Evolutionary conservation across 2,113 vertebrate genomes (phyloP), one percentile per base, ranked within the genome.

Genomic region (Catagonus wagneri): DNA sequence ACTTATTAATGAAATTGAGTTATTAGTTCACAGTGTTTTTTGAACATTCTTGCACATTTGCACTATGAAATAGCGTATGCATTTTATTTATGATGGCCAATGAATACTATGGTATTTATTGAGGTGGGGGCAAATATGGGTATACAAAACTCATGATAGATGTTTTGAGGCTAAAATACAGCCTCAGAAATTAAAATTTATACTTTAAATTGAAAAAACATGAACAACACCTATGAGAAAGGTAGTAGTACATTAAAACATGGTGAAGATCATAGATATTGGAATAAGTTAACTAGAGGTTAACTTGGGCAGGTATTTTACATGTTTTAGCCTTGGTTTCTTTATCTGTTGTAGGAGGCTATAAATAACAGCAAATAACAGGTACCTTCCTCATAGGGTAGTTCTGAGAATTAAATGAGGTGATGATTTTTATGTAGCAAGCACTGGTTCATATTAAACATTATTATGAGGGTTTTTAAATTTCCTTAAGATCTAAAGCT

Each of bases 301-400:
- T 66, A 58, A 6, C 20, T 36, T 79, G 36, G 17, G 15, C 27
- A 93, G 68, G 8, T 19, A 52, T 34, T 95, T 83, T 72, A 72
- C 2, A 56, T 25, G 78, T 84, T 81, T 84, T 54, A 72, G 4
- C 36, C 60, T 93, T 13, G 29, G 6, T 32, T 56, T 83, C 44
- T 17, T 94, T 54, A 54, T 56, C 39, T 74, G 4, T 84, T 44
- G 58, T 34, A 52, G 29, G 23, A 7, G 1, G 2, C 17, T 58
- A 78, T 39, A 90, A 91, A n/a, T 95, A 89, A 74, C 36, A 83
- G 6, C 22, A 50, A 85, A 56, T 65, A 80, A 19, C 25, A 93
- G 29, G 29, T 74, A 12, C 16, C 6, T 96, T 91, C 39, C 6
- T 75, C 15, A 60, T n/a, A 61, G 32, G 19, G 32, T 81, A 58